Base-by-base conservation (phyloP, 2,113 vertebrate species). In the Nymphicus hollandicus region DNA sequence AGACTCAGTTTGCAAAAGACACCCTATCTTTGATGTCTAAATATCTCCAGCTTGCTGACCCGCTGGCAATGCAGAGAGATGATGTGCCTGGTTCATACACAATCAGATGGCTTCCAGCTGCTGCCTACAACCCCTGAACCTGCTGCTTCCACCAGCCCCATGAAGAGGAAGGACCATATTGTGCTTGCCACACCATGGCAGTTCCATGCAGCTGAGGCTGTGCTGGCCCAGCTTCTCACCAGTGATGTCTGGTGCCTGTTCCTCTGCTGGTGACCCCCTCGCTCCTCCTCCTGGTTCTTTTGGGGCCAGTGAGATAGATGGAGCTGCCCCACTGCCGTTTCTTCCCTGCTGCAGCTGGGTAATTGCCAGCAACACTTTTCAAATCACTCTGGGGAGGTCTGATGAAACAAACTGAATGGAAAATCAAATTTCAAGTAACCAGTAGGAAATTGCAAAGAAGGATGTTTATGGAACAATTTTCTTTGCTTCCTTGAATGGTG, bases 391-490 rank as follows among this genome's bases (percentile, higher is more conserved):
- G 22, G 69, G 72, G 72, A 95, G 72, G 72, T 78, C 55, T 89
- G 88, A 93, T 88, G 92, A 91, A 96, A 91, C 88, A 89, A 96
- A 93, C 85, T 81, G 73, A 92, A 92, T 79, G 92, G 80, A 96
- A 96, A 97, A 96, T 94, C 86, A 96, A 86, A 96, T 95, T 95
- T 93, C 90, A 88, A 91, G 74, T 80, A 95, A 95, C 95, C 60
- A 39, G 76, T 86, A 81, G 88, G 76, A 96, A 96, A 96, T 95
- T 94, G 95, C 94, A 94, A 95, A 93, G 95, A 88, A 95, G 93
- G 94, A 88, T 95, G 82, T 96, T 96, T 96, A 96, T 92, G 86
- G 88, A 96, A 74, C 93, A 86, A 94, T 95, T 96, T 96, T 91
- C 71, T 78, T 93, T 86, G 82, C 82, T 90, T 83, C 80, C 50